Evolutionary conservation across 2,113 vertebrate species (phyloP).

Genomic region (Gavialis gangeticus): DNA sequence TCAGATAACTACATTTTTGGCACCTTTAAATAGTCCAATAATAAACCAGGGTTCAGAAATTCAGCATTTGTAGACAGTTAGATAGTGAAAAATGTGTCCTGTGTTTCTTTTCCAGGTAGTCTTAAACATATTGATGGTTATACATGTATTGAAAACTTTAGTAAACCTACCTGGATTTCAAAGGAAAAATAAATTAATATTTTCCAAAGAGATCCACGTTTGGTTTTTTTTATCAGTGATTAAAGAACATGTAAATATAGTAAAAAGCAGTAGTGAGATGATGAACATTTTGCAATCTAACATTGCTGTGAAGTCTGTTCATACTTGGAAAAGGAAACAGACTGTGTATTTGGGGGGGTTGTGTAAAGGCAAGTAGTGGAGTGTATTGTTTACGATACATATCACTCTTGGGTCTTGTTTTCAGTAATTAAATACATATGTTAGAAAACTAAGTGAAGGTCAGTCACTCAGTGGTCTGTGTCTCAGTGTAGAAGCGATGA

Average conservation of each 20-base stretch:
- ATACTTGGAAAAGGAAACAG: not conserved
- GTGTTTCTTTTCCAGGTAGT: not conserved
- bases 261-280: too few species aligned
- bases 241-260: not conserved
- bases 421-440: not conserved
- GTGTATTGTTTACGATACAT: not conserved
- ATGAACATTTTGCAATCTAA: not conserved
- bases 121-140: not conserved
- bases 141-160: not conserved
- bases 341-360: not conserved
- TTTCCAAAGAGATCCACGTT: not conserved
- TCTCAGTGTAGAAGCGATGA: not conserved
- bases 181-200: not conserved
- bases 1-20: not conserved
- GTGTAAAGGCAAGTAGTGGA: not conserved
- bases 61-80: not conserved
- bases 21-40: not conserved
- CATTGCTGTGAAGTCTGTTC: not conserved
- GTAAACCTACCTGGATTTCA: not conserved
- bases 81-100: not conserved
- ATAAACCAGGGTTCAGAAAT: not conserved
- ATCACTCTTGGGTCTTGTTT: not conserved
- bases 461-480: not conserved
- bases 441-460: not conserved
- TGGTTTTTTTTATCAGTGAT: not conserved